These are phyloP conservation scores for Pycnonotus jocosus DNA, from an alignment of 2,113 vertebrate species.

Conservation along the genomic window DNA sequence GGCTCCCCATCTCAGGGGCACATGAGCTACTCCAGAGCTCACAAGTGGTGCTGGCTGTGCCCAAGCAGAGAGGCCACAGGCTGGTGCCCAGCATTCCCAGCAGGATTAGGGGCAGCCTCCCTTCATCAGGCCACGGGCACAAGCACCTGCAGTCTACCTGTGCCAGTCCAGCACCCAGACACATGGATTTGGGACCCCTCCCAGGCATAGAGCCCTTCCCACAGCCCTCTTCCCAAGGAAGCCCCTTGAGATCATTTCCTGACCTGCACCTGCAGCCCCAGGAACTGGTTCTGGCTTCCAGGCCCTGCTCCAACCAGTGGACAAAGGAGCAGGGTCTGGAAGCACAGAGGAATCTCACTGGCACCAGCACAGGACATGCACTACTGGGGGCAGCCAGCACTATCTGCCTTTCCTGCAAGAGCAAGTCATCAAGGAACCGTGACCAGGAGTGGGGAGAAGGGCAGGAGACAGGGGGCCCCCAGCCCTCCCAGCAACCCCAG, in stretches of 20 bases:
- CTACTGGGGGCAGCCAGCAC: fast-evolving
- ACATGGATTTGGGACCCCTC: not conserved
- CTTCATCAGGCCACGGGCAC: fast-evolving
- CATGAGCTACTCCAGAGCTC: not conserved
- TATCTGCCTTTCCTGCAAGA: fast-evolving
- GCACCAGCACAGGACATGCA: not conserved
- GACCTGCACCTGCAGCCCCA: not conserved
- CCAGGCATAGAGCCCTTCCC: fast-evolving
- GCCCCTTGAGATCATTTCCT: not conserved
- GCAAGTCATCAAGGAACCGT: fast-evolving
- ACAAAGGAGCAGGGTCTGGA: not conserved
- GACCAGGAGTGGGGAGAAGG: fast-evolving
- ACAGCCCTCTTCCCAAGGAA: not conserved
- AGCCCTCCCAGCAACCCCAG: not conserved
- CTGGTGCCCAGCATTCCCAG: not conserved
- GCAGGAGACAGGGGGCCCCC: not conserved
- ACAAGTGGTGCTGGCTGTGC: not conserved
- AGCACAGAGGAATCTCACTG: not conserved
- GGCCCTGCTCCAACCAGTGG: not conserved
- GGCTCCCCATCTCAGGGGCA: not conserved
- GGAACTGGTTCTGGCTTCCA: fast-evolving
- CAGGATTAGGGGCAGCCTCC: not conserved
- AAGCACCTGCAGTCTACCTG: not conserved
- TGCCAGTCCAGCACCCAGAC: fast-evolving
- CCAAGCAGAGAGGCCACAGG: fast-evolving